These are phyloP conservation scores for Pelodytes ibericus DNA, from an alignment of 2,797 vertebrate genomes.

Conservation along the genomic window DNA sequence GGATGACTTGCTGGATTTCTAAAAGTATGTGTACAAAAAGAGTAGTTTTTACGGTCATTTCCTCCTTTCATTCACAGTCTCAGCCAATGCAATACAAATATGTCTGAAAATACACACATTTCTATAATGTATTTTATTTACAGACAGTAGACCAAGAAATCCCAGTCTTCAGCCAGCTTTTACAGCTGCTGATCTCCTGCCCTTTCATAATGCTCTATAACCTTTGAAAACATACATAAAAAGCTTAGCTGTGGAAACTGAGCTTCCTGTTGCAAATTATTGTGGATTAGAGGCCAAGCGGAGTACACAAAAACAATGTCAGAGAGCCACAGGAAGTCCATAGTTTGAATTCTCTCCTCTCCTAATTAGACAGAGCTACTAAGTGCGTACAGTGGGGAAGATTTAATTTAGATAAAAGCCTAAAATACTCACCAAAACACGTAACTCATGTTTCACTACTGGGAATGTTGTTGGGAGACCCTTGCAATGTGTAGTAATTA, in stretches of 20 bases:
- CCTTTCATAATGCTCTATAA: slow-evolving; percentile 27
- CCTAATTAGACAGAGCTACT: background rate
- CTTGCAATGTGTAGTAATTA: background rate
- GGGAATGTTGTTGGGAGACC: background rate
- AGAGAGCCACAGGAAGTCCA: slow-evolving; percentile 24
- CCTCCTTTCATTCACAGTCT: background rate
- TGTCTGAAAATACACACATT: background rate
- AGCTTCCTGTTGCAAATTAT: slow-evolving; percentile 47
- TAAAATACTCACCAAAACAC: background rate
- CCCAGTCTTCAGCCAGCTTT: slow-evolving; percentile 27
- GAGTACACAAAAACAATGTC: slow-evolving; percentile 30
- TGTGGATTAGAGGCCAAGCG: slow-evolving; percentile 35
- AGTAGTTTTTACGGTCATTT: background rate
- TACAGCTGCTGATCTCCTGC: slow-evolving; percentile 43
- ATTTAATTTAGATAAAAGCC: background rate
- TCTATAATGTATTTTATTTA: slow-evolving; percentile 8
- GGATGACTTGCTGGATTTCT: no score
- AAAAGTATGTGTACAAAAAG: no score
- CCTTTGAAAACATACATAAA: slow-evolving; percentile 40
- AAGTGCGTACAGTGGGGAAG: background rate
- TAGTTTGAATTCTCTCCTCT: background rate
- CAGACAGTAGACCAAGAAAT: slow-evolving; percentile 30
- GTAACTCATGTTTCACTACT: background rate
- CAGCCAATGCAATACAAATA: background rate
- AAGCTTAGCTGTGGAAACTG: slow-evolving; percentile 47